Evolutionary conservation across 2,888 invertebrate genomes (phyloP).

Genomic region (Mechanitis mazaeus): DNA sequence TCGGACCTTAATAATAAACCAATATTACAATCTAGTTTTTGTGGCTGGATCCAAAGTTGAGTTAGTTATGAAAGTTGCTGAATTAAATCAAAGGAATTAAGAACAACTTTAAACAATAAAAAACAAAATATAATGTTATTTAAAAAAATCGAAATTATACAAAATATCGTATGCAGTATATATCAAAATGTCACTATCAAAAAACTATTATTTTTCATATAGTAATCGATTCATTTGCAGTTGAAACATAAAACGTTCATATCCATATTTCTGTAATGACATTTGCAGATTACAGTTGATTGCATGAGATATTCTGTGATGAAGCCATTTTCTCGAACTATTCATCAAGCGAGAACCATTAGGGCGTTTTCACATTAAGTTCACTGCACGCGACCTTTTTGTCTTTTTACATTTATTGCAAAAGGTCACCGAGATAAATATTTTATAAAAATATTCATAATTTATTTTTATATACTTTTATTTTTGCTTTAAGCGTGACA

Average conservation of each 20-base stretch:
- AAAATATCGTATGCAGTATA: no score
- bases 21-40: no score
- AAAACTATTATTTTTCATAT: neutral
- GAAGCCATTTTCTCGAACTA: constrained; percentile 8
- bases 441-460: neutral
- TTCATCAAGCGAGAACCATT: constrained; percentile 6
- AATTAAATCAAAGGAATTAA: no score
- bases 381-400: constrained; percentile 3
- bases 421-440: neutral
- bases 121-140: no score
- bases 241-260: neutral
- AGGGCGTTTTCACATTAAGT: constrained; percentile 4
- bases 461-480: no score
- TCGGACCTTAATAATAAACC: no score
- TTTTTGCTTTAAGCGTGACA: no score
- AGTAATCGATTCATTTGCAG: neutral
- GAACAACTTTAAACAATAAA: no score
- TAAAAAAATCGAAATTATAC: neutral
- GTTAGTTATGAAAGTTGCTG: no score
- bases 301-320: constrained; percentile 7
- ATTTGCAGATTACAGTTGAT: constrained; percentile 7
- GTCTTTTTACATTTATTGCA: neutral
- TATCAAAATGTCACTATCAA: neutral
- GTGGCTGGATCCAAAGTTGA: no score
- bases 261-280: constrained; percentile 5